Evolutionary conservation across 92 coral and sea anemone species (phyloP), one percentile per base, ranked within the genome.

Genomic region (Meandrina meandrites): DNA sequence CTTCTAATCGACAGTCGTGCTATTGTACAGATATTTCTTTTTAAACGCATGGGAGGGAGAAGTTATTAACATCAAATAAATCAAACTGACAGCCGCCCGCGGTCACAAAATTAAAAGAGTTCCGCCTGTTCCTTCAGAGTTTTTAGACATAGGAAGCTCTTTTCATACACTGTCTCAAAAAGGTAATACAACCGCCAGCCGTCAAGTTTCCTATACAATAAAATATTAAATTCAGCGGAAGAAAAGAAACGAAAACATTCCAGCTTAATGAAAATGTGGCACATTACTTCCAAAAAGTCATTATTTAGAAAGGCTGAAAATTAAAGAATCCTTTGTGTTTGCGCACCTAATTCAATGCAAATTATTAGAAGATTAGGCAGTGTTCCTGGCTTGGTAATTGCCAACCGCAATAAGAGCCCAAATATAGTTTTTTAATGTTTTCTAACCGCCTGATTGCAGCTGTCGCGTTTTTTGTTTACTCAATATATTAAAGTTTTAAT

Each of bases 251-350:
- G 17, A 54, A 79, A 80, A 35, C 37, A 36, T 57, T 64, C 35
- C 17, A 37, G 75, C 75, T 64, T 40, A 80, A 80, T 80, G 75
- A 80, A 80, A 80, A 80, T 14, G 72, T 13, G n/a, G 13, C 84
- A 62, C 57, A 36, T 36, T 40, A n/a, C 19, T 35, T 60, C 62
- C 5, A 62, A 37, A 40, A 36, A 19, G 74, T 30, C 14, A 28
- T 64, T 64, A 66, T 40, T 60, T 35, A 28, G 4, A 19, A 60
- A 73, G 76, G 35, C 57, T 80, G 58, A 1, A 80, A 80, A 80
- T 80, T 80, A 80, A 64, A 40, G 45, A 80, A 80, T 37, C 75
- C n/a, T 80, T 80, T 80, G 62, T 80, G 53, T 32, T 60, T 37
- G 13, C 74, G 32, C 30, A 40, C 54, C 74, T 80, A 64, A 62